A percentile compares a stretch with the other conserved stretches of the same genome.
Conservation (phyloP, 2,888 invertebrate genomes). For the Lycia hirtaria region DNA sequence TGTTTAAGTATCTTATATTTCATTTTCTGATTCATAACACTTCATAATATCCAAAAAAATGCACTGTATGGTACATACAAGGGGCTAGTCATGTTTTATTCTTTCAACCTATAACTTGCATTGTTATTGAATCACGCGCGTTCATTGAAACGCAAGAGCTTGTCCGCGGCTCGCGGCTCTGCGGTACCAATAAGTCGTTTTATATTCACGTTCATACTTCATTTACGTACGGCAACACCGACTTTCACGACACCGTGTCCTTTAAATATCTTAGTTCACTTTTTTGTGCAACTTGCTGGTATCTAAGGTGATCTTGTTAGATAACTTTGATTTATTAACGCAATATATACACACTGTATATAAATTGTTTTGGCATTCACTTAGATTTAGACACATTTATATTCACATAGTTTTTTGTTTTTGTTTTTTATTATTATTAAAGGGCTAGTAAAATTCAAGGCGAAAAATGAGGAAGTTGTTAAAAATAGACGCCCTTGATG, state of each 20-base stretch:
- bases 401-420: not conserved
- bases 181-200: slow-evolving; percentile 48
- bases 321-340: slow-evolving; percentile 33
- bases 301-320: slow-evolving; percentile 38
- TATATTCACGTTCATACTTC: slow-evolving; percentile 48
- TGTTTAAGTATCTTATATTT: no score
- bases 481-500: slow-evolving; percentile 53
- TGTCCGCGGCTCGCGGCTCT: slow-evolving; percentile 19
- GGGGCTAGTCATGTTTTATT: no score
- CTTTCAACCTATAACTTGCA: no score
- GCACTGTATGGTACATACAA: no score
- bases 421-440: not conserved
- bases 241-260: slow-evolving; percentile 44
- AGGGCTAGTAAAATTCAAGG: slow-evolving; percentile 26
- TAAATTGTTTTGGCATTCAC: not conserved
- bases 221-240: slow-evolving; percentile 30
- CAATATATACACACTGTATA: slow-evolving; percentile 25
- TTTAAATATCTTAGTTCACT: slow-evolving; percentile 34
- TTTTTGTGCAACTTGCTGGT: slow-evolving; percentile 34
- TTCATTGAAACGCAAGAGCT: slow-evolving; percentile 47
- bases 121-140: slow-evolving; percentile 34
- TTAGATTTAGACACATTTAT: not conserved
- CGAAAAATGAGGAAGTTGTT: slow-evolving; percentile 41
- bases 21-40: no score
- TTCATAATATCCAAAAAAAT: no score